phyloP scores from a whole-genome alignment of 1,140 invertebrate species.

The Aphidius gifuensis region DNA sequence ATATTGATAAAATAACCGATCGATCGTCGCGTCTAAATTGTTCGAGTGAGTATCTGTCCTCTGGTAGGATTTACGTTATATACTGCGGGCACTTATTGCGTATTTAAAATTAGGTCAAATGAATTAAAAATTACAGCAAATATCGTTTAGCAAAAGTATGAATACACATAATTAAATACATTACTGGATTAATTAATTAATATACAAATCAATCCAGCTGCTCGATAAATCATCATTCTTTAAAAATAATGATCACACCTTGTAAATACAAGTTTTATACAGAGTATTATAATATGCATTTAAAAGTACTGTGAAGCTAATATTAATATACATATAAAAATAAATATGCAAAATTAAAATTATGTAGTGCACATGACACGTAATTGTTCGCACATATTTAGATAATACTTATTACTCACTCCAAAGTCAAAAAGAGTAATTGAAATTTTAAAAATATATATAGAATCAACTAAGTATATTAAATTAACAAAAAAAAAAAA shows the following conservation, averaged over 20 bases:
- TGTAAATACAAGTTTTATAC: slow-evolving; percentile 57
- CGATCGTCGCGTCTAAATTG: slow-evolving; percentile 15
- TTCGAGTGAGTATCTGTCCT: slow-evolving; percentile 38
- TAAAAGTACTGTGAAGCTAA: slow-evolving; percentile 35
- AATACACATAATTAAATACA: slow-evolving; percentile 10
- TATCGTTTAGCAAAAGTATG: slow-evolving; percentile 1
- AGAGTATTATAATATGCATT: slow-evolving; percentile 51
- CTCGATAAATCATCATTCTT: slow-evolving; percentile 21
- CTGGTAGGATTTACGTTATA: slow-evolving; percentile 42
- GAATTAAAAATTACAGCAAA: slow-evolving; percentile 8
- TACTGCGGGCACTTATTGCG: slow-evolving; percentile 17
- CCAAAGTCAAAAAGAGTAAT: slow-evolving; percentile 40
- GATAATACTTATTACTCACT: slow-evolving; percentile 36
- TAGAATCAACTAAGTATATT: neutral
- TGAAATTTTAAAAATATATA: slow-evolving; percentile 21
- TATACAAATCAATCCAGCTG: slow-evolving; percentile 27
- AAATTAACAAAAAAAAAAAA: neutral
- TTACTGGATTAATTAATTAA: slow-evolving; percentile 13
- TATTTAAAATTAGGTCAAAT: neutral
- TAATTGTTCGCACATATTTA: slow-evolving; percentile 44
- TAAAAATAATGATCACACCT: slow-evolving; percentile 42
- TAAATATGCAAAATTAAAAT: slow-evolving; percentile 30
- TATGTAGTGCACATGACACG: slow-evolving; percentile 40
- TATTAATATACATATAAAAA: slow-evolving; percentile 19
- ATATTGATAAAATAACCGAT: neutral